Evolutionary conservation across 37 sponge, comb jelly and placozoan genomes (phyloP).

Genomic region (Ephydatia muelleri): DNA sequence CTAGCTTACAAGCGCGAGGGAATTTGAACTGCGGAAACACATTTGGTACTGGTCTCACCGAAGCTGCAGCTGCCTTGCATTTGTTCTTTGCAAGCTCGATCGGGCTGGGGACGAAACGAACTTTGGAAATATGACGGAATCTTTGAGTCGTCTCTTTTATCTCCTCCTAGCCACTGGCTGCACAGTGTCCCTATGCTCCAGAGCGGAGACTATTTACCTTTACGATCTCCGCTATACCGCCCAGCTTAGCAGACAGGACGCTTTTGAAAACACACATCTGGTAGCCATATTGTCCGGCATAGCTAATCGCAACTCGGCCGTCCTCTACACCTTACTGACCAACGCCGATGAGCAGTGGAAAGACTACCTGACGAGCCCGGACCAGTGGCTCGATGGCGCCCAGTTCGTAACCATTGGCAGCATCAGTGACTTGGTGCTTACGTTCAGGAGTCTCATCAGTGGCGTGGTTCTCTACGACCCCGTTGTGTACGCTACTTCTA

Average conservation of each 20-base stretch:
- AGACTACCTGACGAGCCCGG: neutral
- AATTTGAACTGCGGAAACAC: too few species aligned
- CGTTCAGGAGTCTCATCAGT: neutral
- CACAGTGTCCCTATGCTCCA: too few species aligned
- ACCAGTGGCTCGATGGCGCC: constrained; percentile 4
- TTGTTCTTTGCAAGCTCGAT: too few species aligned
- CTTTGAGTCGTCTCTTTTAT: too few species aligned
- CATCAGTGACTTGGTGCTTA: neutral
- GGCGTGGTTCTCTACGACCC: constrained; percentile 20
- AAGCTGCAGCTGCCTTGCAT: too few species aligned
- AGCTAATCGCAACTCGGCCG: neutral
- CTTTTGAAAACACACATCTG: constrained; percentile 9
- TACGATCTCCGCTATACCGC: neutral
- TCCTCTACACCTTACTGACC: constrained; percentile 13
- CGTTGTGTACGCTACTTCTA: constrained; percentile 7
- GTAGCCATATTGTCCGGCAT: constrained; percentile 8
- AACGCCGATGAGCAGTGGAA: constrained; percentile 3
- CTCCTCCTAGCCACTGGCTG: too few species aligned
- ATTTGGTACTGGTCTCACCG: too few species aligned
- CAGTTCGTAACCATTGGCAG: neutral
- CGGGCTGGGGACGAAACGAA: too few species aligned
- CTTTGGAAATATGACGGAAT: too few species aligned
- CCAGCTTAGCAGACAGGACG: constrained; percentile 12
- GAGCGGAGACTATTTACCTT: neutral
- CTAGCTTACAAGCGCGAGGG: too few species aligned